Conservation (phyloP, 1,140 invertebrate genomes). For the Carposina sasakii region DNA sequence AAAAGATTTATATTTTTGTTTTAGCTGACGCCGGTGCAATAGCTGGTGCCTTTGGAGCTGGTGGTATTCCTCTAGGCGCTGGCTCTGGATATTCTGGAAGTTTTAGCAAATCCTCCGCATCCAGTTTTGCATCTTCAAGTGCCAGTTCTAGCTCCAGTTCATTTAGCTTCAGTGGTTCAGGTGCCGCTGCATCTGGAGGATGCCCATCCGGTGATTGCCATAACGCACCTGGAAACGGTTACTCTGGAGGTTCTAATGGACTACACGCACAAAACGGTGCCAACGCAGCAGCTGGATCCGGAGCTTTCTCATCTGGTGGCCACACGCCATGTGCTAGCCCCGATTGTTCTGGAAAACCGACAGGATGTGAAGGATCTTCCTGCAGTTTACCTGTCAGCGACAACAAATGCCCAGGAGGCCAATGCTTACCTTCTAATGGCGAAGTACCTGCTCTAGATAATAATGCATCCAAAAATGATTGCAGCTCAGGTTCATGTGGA, state of each 20-base stretch:
- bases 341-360: constrained; percentile 5
- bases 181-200: constrained; percentile 17
- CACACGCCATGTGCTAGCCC: constrained; percentile 8
- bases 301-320: constrained; percentile 6
- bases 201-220: constrained; percentile 18
- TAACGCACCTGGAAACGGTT: constrained; percentile 7
- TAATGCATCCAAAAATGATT: no score
- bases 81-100: constrained; percentile 46
- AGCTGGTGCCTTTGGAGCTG: constrained; percentile 34
- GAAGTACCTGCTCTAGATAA: no score
- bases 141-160: constrained; percentile 55
- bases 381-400: background rate
- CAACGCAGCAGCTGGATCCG: constrained; percentile 25
- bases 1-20: constrained; percentile 33
- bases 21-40: constrained; percentile 44
- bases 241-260: no score
- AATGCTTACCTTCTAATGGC: constrained; percentile 1
- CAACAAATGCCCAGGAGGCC: constrained; percentile 8
- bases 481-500: no score
- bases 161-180: constrained; percentile 42
- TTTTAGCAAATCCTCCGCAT: constrained; percentile 53
- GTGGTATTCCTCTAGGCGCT: constrained; percentile 27
- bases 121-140: constrained; percentile 54
- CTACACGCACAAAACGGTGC: constrained; percentile 16
- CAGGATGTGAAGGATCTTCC: constrained; percentile 13